phyloP scores from a whole-genome alignment of 2,797 vertebrate genomes.

The Oophaga sylvatica region DNA sequence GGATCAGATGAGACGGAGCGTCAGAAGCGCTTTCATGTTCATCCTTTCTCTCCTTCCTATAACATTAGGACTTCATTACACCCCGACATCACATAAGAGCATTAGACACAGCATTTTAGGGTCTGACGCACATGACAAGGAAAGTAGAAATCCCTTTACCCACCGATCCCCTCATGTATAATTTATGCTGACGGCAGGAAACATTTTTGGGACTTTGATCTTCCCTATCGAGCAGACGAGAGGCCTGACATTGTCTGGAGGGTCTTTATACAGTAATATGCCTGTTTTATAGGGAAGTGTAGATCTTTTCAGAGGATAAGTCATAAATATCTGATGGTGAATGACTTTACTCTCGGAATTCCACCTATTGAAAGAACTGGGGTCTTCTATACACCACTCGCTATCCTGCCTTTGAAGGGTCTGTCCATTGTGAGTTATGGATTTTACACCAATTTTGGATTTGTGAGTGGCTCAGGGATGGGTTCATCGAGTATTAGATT shows the following conservation, averaged over 20 bases:
- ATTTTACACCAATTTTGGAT: too few species aligned
- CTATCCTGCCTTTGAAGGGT: too few species aligned
- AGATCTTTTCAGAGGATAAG: neutral
- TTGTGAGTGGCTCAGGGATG: too few species aligned
- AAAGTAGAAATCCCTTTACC: neutral
- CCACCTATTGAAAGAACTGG: too few species aligned
- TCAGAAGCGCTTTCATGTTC: neutral
- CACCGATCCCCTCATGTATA: neutral
- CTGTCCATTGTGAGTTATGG: too few species aligned
- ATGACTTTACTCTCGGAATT: too few species aligned
- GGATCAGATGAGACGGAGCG: neutral
- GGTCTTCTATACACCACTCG: too few species aligned
- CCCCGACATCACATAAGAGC: neutral
- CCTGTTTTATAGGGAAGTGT: neutral
- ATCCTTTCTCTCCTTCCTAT: neutral
- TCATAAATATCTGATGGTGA: too few species aligned
- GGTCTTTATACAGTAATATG: neutral
- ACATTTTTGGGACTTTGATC: neutral
- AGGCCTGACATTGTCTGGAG: neutral
- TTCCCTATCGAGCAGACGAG: neutral
- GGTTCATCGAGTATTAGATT: too few species aligned
- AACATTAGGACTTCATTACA: neutral
- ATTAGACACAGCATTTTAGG: neutral
- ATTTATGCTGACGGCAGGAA: neutral
- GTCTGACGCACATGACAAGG: neutral